A percentile compares a stretch with the other conserved stretches of the same genome.
These are phyloP conservation scores for Drosophila rhopaloa DNA, from an alignment of 1,140 invertebrate genomes.

Conservation along the genomic window DNA sequence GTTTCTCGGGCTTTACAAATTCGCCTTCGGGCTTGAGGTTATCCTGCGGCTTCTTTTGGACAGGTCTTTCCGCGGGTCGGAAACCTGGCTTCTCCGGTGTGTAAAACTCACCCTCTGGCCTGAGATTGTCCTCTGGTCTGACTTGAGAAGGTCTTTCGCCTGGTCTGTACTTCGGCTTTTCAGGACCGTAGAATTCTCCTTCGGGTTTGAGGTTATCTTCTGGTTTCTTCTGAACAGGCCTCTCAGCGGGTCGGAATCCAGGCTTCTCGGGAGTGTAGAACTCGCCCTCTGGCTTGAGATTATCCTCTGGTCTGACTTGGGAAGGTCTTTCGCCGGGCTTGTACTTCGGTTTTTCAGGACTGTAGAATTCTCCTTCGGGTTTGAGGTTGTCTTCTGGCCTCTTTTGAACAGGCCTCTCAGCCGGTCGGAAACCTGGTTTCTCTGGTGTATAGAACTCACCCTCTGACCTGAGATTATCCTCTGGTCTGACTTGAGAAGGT, in stretches of 20 bases:
- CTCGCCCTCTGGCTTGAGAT: constrained; percentile 72
- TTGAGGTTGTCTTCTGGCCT: constrained; percentile 86
- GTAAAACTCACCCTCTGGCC: not conserved
- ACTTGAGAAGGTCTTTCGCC: not conserved
- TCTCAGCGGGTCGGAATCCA: constrained; percentile 85
- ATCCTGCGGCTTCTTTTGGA: not conserved
- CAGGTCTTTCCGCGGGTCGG: not conserved
- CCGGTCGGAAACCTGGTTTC: constrained; percentile 84
- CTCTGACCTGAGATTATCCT: constrained; percentile 86
- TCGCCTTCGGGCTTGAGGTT: not conserved
- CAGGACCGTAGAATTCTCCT: constrained; percentile 85
- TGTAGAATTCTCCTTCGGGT: constrained; percentile 87
- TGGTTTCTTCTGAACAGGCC: constrained; percentile 85
- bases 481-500: constrained; percentile 70
- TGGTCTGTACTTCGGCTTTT: constrained; percentile 18
- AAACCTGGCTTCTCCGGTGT: not conserved
- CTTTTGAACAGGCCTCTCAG: constrained; percentile 85
- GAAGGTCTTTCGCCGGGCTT: constrained; percentile 16
- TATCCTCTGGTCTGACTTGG: constrained; percentile 23
- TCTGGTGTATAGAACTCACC: constrained; percentile 85
- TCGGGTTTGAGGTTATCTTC: constrained; percentile 88
- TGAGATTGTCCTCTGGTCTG: not conserved
- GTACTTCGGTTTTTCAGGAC: constrained; percentile 76
- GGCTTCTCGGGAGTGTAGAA: constrained; percentile 36
- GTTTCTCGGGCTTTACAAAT: no score